Base-by-base conservation (phyloP, 2,797 vertebrate genomes). In the Cynopterus sphinx region DNA sequence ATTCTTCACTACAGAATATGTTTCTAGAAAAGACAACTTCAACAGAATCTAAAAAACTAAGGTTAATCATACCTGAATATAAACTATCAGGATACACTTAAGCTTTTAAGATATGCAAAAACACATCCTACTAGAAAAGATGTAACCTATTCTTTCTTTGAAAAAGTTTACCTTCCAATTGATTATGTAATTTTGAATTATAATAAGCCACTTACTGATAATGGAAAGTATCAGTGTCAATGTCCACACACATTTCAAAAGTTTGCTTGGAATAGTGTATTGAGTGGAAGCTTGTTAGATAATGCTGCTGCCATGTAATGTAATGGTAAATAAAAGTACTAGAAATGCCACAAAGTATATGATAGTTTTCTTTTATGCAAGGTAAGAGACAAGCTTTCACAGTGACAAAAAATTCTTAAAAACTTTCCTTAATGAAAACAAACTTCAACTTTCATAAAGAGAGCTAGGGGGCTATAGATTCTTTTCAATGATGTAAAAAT, bases 201-300 rank as follows among this genome's bases (percentile, higher is more conserved):
- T 97, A 97, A 97, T 91, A 91, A 91, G 19, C 61, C 63, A 79
- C 74, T 93, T 95, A 49, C 16, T 39, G 85, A 70, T 94, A 97
- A 96, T n/a, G 39, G 89, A 81, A 95, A 86, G 31, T 96, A 53
- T n/a, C 65, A 74, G 2, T 91, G 71, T 89, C 81, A 86, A 61
- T 91, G 53, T 67, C 84, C 15, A 75, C 59, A 68, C 90, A 87
- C 77, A 84, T 71, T 71, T 91, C 93, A 39, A 90, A 93, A 95
- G 71, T 19, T 16, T 57, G 70, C 46, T 74, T 86, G 46, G 67
- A 97, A 59, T 16, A 94, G 53, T 41, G 12, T 26, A 63, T 91
- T 22, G 4, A 77, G 19, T 19, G 68, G 59, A 86, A 41, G 12
- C n/a, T 88, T 82, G 83, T 57, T 75, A 63, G 39, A 81, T 87